Percentiles rank a stretch among this genome's conserved stretches.
phyloP scores from a whole-genome alignment of 1,140 invertebrate genomes.

The Drosophila bifasciata region DNA sequence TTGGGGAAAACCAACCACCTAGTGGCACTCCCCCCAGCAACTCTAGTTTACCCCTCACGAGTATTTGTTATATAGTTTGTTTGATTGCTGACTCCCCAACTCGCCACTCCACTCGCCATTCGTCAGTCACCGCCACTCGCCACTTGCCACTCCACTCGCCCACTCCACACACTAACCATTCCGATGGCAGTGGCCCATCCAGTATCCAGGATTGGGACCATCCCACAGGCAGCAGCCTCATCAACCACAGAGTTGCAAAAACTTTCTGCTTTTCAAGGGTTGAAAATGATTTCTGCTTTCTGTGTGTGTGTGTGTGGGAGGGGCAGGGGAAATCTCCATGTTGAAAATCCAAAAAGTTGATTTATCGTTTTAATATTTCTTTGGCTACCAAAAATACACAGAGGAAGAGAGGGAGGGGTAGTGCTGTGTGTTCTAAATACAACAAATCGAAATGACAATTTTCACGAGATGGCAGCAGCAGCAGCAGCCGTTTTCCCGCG shows the following conservation, averaged over 20 bases:
- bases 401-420: constrained; percentile 7
- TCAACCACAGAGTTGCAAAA: constrained; percentile 52
- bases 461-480: constrained; percentile 3
- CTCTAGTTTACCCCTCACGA: constrained; percentile 13
- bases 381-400: background rate
- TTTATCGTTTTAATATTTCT: constrained; percentile 81
- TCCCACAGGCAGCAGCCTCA: constrained; percentile 30
- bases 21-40: background rate
- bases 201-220: too few species aligned
- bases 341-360: constrained; percentile 72
- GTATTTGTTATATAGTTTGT: constrained; percentile 65
- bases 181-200: background rate
- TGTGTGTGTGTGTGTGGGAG: background rate
- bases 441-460: constrained; percentile 69
- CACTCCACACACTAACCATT: background rate
- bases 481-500: too few species aligned
- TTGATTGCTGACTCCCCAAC: constrained; percentile 60
- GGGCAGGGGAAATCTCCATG: background rate
- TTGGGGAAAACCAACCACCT: constrained; percentile 4
- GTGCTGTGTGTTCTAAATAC: constrained; percentile 13
- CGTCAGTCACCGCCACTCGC: too few species aligned
- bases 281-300: constrained; percentile 59
- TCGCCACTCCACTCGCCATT: constrained; percentile 10
- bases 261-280: constrained; percentile 48
- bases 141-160: too few species aligned